Conservation (phyloP, 2,113 vertebrate genomes). For the Ploceus nigricollis region DNA sequence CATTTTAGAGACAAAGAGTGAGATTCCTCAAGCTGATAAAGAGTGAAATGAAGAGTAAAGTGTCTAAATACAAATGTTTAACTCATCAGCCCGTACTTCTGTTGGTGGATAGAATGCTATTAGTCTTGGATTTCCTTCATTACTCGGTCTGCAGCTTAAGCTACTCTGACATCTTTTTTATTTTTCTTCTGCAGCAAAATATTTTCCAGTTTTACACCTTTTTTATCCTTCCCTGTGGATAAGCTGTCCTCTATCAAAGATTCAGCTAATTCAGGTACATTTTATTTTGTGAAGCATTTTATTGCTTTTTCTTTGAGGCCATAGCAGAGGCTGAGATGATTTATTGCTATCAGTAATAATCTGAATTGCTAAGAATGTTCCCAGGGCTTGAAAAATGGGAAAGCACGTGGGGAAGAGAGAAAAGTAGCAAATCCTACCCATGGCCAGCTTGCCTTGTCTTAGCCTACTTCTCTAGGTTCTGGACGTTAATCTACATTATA, state of each 20-base stretch:
- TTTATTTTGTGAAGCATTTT: neutral
- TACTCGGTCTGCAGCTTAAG: constrained; percentile 6
- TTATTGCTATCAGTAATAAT: neutral
- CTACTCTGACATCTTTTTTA: neutral
- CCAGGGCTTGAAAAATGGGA: neutral
- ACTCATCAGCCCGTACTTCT: constrained; percentile 60
- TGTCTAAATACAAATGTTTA: constrained; percentile 29
- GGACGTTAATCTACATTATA: neutral
- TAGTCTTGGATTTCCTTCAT: constrained; percentile 69
- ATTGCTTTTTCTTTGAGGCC: neutral
- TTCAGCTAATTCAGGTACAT: neutral
- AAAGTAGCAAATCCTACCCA: neutral
- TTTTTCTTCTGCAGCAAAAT: neutral
- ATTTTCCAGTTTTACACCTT: neutral
- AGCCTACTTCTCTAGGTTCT: neutral
- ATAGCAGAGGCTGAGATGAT: neutral
- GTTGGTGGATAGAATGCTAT: constrained; percentile 55
- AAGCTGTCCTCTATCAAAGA: neutral
- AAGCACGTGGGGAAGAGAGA: neutral
- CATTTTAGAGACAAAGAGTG: constrained; percentile 5
- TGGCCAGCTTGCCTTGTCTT: neutral
- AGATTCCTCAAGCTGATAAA: constrained; percentile 57
- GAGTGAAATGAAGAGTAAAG: constrained; percentile 52
- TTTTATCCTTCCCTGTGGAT: neutral
- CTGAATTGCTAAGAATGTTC: neutral